A percentile compares a stretch with the other conserved stretches of the same genome.
Conservation (phyloP, 2,888 invertebrate genomes). For the Ophion obscuratus region DNA sequence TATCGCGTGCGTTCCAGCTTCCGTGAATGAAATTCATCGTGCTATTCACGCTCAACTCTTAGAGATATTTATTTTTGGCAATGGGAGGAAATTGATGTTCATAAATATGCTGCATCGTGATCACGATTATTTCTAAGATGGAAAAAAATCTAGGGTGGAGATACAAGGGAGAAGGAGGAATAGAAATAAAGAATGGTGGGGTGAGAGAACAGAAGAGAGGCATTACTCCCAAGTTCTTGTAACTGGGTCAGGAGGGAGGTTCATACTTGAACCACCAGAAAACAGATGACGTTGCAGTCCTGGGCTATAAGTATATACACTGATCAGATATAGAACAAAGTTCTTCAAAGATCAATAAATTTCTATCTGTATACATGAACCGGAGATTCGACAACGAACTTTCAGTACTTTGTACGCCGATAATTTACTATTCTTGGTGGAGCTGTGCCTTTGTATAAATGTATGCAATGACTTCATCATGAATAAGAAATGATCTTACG, state of each 20-base stretch:
- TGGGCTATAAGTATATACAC: slow-evolving; percentile 13
- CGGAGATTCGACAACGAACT: slow-evolving; percentile 19
- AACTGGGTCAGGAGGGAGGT: slow-evolving; percentile 60
- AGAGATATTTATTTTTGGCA: slow-evolving; percentile 34
- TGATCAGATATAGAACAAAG: slow-evolving; percentile 8
- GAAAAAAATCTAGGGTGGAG: background rate
- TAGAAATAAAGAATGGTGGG: slow-evolving; percentile 9
- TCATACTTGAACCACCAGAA: slow-evolving; percentile 52
- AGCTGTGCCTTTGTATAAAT: slow-evolving; percentile 26
- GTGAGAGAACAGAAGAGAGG: slow-evolving; percentile 26
- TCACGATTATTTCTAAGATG: background rate
- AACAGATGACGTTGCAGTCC: slow-evolving; percentile 43
- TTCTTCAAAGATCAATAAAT: slow-evolving; percentile 54
- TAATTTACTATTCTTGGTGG: slow-evolving; percentile 2
- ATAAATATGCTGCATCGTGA: slow-evolving; percentile 37
- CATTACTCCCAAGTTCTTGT: slow-evolving; percentile 55
- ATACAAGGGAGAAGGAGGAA: background rate
- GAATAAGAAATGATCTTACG: slow-evolving; percentile 46
- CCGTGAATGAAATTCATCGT: background rate
- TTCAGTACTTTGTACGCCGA: slow-evolving; percentile 12
- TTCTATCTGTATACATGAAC: slow-evolving; percentile 25
- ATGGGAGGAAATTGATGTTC: slow-evolving; percentile 24
- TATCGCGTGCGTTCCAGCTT: slow-evolving; percentile 4
- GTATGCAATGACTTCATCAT: slow-evolving; percentile 51
- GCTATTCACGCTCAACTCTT: slow-evolving; percentile 8